Evolutionary conservation across 1,140 invertebrate species (phyloP), one percentile per base, ranked within the genome.

Genomic region (Pseudomyrmex pallidus): DNA sequence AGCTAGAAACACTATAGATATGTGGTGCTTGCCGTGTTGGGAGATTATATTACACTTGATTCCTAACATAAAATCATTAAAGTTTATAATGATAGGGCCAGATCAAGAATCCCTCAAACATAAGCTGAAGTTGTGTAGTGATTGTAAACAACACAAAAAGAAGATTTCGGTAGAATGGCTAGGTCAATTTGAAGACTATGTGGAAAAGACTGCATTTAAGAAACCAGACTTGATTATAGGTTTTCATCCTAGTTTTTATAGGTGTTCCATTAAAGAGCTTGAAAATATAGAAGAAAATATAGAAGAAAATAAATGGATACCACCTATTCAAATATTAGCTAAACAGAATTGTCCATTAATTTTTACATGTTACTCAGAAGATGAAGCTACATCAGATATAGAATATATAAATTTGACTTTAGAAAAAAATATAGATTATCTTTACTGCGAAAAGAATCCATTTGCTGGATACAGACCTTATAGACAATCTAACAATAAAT

Each of bases 201-300:
- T 83, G 1, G 7, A 67, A 2, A 86, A 57, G 15, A 8, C 86
- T 44, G n/a, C 20, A 12, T 91, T 90, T 44, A 7, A 78, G 0
- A 90, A 89, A 67, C 90, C 92, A 12, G 88, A 93, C 84, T 74
- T 92, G 25, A 85, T 92, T 50, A 59, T 93, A 70, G 92, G 92
- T 7, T 94, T 90, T 50, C 91, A 93, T 89, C 82, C 91, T 44
- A 91, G 92, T 70, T 88, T 94, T 56, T 88, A 91, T 54, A 90
- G 92, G 74, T 89, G 77, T 17, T 84, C 90, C 54, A 76, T 88
- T 13, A 56, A 25, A 25, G 25, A 0, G 35, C n/a, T n/a, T n/a
- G 5, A 35, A 35, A 5, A 35, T 76, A 12, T 90, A 83, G 13
- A 89, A 25, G 5, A 35, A 35, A 5, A 35, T 76, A 12, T 90